Evolutionary conservation across 2,797 vertebrate genomes (phyloP).

Genomic region (Zalophus californianus): DNA sequence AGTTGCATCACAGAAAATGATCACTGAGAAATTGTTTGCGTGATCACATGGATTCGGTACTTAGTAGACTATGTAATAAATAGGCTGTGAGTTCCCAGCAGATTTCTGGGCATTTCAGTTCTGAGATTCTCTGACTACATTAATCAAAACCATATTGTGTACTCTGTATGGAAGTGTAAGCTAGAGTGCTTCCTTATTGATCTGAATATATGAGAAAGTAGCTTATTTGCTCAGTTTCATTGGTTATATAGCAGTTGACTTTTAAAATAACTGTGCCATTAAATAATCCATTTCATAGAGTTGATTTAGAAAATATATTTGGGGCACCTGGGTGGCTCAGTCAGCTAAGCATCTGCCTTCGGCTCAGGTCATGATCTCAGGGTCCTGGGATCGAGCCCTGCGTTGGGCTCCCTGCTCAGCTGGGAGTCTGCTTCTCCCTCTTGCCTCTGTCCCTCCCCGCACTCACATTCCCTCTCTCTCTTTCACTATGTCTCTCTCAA

Average conservation of each 20-base stretch:
- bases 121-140: background rate
- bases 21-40: too few species aligned
- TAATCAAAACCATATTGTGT: background rate
- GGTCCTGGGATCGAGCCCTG: background rate
- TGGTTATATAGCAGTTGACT: background rate
- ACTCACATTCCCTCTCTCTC: background rate
- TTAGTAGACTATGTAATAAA: background rate
- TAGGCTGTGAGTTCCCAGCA: background rate
- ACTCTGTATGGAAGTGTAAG: background rate
- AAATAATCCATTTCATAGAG: background rate
- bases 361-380: background rate
- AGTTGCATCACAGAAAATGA: background rate
- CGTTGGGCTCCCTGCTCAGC: background rate
- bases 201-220: background rate
- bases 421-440: background rate
- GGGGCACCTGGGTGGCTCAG: background rate
- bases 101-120: background rate
- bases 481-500: background rate
- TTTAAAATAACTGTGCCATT: background rate
- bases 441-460: background rate
- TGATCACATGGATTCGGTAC: background rate
- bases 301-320: background rate
- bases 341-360: background rate
- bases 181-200: background rate
- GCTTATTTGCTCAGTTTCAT: background rate